phyloP scores from a whole-genome alignment of 2,797 vertebrate species.

The Micrastur ruficollis region DNA sequence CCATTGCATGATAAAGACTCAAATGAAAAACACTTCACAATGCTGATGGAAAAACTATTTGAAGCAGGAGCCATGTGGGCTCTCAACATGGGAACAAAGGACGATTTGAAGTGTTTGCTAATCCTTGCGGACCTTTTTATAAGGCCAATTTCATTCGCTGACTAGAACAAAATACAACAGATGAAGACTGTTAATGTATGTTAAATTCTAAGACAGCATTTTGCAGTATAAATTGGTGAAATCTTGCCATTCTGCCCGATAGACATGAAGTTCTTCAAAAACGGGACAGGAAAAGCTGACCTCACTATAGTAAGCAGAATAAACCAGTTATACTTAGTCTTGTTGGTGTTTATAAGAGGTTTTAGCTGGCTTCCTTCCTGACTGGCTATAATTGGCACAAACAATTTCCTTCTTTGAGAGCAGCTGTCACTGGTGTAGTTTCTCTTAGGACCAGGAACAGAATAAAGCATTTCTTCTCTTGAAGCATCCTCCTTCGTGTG shows the following conservation, averaged over 20 bases:
- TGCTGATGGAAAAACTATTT: not conserved
- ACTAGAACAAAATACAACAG: not conserved
- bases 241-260: not conserved
- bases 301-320: constrained; percentile 44
- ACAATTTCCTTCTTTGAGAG: constrained; percentile 39
- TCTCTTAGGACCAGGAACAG: not conserved
- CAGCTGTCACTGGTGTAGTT: constrained; percentile 24
- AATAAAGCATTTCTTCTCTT: constrained; percentile 23
- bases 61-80: not conserved
- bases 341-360: constrained; percentile 59
- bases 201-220: not conserved
- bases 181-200: not conserved
- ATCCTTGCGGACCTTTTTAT: not conserved
- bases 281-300: constrained; percentile 33
- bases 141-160: not conserved
- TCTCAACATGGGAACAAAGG: not conserved
- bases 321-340: constrained; percentile 58
- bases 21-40: not conserved
- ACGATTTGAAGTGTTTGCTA: not conserved
- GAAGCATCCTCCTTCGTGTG: not conserved
- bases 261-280: constrained; percentile 4
- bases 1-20: not conserved
- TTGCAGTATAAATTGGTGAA: not conserved
- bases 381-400: constrained; percentile 57
- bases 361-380: constrained; percentile 48